phyloP scores from a whole-genome alignment of 2,113 vertebrate species.

The Hemicordylus capensis region DNA sequence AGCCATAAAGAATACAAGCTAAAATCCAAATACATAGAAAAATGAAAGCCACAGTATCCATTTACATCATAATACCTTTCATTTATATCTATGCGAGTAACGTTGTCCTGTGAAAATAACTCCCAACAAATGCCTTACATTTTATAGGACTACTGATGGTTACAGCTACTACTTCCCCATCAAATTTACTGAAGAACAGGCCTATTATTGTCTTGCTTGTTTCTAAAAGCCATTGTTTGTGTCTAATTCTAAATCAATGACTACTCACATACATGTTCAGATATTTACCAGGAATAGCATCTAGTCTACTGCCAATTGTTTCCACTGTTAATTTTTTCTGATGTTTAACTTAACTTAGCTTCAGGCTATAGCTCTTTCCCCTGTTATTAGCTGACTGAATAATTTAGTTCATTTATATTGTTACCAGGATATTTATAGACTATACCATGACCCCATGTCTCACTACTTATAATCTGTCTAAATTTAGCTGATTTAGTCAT shows the following conservation, averaged over 20 bases:
- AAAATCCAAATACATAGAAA: not conserved
- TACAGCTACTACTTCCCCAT: not conserved
- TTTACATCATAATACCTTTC: not conserved
- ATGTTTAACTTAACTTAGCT: slow-evolving; percentile 5
- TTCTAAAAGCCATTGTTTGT: slow-evolving; percentile 24
- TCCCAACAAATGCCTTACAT: not conserved
- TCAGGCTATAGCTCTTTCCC: slow-evolving; percentile 9
- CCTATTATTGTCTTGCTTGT: slow-evolving; percentile 10
- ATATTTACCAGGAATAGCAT: not conserved
- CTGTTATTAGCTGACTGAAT: slow-evolving; percentile 31
- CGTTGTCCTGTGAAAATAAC: not conserved
- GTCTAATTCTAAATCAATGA: slow-evolving; percentile 37
- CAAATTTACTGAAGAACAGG: slow-evolving; percentile 5
- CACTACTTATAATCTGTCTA: slow-evolving; percentile 20
- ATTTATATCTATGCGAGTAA: not conserved
- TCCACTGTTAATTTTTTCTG: not conserved
- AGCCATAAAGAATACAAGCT: not conserved
- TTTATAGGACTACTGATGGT: not conserved
- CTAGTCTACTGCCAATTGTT: not conserved
- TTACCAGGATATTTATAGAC: slow-evolving; percentile 36
- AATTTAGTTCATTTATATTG: slow-evolving; percentile 19
- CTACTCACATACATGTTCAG: slow-evolving; percentile 11
- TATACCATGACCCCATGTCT: not conserved
- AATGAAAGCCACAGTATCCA: not conserved
- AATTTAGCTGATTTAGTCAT: slow-evolving; percentile 39